phyloP scores from a whole-genome alignment of 2,888 invertebrate species.

The Heliconius ismenius region DNA sequence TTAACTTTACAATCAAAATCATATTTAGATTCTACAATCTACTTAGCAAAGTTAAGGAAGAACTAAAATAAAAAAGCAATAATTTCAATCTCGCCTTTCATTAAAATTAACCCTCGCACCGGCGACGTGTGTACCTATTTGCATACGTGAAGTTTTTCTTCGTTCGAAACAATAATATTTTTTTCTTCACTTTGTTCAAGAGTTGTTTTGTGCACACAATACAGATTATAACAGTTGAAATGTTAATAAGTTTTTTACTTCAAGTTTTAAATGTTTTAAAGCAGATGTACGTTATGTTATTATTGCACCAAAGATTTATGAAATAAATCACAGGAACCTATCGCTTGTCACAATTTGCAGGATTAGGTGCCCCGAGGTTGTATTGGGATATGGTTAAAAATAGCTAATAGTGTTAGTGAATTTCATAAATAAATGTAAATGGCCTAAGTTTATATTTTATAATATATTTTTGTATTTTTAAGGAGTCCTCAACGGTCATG shows the following conservation, averaged over 20 bases:
- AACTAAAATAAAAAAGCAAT: constrained; percentile 3
- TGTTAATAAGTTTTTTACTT: constrained; percentile 68
- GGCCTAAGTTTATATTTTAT: no score
- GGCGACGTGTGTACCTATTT: constrained; percentile 51
- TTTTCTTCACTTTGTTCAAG: constrained; percentile 59
- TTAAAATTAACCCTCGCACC: constrained; percentile 50
- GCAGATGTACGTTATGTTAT: constrained; percentile 10
- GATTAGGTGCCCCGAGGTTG: neutral
- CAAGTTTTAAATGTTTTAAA: constrained; percentile 13
- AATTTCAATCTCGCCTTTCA: constrained; percentile 24
- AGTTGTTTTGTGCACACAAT: constrained; percentile 53
- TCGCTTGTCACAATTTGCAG: neutral
- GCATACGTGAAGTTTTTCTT: constrained; percentile 66
- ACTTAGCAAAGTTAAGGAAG: neutral
- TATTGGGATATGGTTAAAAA: neutral
- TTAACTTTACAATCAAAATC: no score
- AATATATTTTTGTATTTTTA: no score
- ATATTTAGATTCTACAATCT: neutral
- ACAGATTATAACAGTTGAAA: constrained; percentile 60
- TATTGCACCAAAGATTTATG: neutral
- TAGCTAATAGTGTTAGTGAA: neutral
- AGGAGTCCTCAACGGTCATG: no score
- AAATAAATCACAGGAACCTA: constrained; percentile 8
- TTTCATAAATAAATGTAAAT: neutral
- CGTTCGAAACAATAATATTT: constrained; percentile 48